phyloP scores from a whole-genome alignment of 2,797 vertebrate genomes.

The Podarcis siculus region DNA sequence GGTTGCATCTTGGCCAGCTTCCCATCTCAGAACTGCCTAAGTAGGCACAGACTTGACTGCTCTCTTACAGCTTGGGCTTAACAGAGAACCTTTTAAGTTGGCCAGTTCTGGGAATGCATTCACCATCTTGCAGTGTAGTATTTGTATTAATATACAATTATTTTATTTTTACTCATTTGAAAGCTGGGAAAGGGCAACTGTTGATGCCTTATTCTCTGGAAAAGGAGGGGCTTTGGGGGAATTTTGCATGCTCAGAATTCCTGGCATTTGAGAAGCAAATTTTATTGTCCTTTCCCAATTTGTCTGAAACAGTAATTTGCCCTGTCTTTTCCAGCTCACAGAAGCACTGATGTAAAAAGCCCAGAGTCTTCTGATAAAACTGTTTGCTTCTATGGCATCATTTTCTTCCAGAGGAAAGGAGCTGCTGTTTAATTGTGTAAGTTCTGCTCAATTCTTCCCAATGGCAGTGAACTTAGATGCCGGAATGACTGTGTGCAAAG shows the following conservation, averaged over 20 bases:
- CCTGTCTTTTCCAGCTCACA: constrained; percentile 54
- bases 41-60: no score
- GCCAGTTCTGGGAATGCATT: background rate
- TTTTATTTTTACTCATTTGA: background rate
- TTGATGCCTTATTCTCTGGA: background rate
- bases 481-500: background rate
- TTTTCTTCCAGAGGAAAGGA: constrained; percentile 39
- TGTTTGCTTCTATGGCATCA: constrained; percentile 46
- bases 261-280: constrained; percentile 36
- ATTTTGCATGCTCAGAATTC: background rate
- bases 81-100: no score
- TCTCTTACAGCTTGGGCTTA: no score
- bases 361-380: constrained; percentile 58
- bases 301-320: constrained; percentile 64
- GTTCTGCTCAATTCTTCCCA: background rate
- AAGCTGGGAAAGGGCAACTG: background rate
- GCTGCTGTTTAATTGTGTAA: constrained; percentile 45
- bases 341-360: constrained; percentile 62
- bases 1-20: no score
- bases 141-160: background rate
- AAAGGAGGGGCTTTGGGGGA: background rate
- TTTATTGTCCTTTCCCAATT: constrained; percentile 61
- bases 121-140: background rate
- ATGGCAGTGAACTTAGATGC: constrained; percentile 20
- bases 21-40: no score